Percentiles rank a stretch among this genome's conserved stretches.
phyloP scores from a whole-genome alignment of 1,140 invertebrate species.

The Stegodyphus mimosarum region DNA sequence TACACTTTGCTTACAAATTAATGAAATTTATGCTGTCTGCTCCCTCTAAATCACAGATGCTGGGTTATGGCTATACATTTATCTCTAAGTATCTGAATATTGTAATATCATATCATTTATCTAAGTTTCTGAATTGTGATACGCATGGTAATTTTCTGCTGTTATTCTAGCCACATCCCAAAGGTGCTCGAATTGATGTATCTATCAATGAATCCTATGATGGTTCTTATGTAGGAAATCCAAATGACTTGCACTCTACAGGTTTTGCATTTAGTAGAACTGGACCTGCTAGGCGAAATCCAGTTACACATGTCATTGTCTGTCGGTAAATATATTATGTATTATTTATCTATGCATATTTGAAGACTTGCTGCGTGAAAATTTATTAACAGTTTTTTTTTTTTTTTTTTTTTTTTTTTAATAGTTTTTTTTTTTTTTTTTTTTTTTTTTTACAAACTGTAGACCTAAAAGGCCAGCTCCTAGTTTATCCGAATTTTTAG shows the following conservation, averaged over 20 bases:
- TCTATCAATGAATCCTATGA: constrained; percentile 95
- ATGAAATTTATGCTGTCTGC: no score
- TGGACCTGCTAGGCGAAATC: constrained; percentile 85
- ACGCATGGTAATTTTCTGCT: background rate
- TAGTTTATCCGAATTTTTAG: constrained; percentile 84
- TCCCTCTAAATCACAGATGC: no score
- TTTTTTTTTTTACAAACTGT: constrained; percentile 1
- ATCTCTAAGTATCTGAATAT: no score
- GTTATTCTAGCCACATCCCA: constrained; percentile 76
- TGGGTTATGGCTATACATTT: no score
- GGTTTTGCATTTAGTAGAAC: constrained; percentile 77
- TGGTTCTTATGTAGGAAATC: constrained; percentile 94
- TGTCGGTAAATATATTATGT: constrained; percentile 71
- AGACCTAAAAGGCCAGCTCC: constrained; percentile 78
- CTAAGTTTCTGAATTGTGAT: no score
- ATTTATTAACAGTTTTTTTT: background rate
- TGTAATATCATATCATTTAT: no score
- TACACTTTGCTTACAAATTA: no score
- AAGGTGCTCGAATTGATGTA: constrained; percentile 91
- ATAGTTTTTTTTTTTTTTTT: background rate
- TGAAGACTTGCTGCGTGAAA: background rate
- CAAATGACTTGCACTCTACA: constrained; percentile 84
- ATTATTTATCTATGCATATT: background rate
- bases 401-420: background rate
- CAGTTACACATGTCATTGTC: constrained; percentile 89